Percentiles rank a stretch among this genome's conserved stretches.
phyloP scores from a whole-genome alignment of 1,140 invertebrate genomes.

The Temnothorax curvispinosus region DNA sequence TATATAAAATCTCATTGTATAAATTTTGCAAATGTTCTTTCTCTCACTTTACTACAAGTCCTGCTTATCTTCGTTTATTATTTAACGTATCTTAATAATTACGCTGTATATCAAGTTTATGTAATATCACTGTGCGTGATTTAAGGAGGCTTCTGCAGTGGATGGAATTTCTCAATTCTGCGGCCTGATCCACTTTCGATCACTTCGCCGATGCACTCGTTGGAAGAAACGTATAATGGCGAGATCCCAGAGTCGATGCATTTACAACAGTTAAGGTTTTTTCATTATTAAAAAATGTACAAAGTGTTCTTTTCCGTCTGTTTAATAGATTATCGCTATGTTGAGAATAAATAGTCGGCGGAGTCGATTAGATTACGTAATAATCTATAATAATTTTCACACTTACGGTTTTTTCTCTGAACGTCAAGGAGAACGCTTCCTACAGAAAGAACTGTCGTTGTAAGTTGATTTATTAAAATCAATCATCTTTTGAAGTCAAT shows the following conservation, averaged over 20 bases:
- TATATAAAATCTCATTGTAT: background rate
- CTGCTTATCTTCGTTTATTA: background rate
- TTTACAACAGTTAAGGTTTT: constrained; percentile 13
- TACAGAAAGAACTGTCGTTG: constrained; percentile 61
- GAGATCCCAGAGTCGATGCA: constrained; percentile 33
- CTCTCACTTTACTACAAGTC: background rate
- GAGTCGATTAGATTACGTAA: constrained; percentile 54
- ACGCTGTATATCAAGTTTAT: constrained; percentile 6
- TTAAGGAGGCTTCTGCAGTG: background rate
- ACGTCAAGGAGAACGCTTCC: constrained; percentile 47
- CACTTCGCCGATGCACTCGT: constrained; percentile 6
- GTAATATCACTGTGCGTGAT: background rate
- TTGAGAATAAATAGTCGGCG: constrained; percentile 63
- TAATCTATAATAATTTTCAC: constrained; percentile 55
- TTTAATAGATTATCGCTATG: constrained; percentile 53
- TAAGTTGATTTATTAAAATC: background rate
- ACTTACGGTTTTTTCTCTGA: constrained; percentile 21
- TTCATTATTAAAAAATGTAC: constrained; percentile 74
- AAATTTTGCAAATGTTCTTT: constrained; percentile 14
- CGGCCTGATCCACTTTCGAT: constrained; percentile 12
- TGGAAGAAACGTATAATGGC: constrained; percentile 6
- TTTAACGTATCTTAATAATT: background rate
- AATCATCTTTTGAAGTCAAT: background rate
- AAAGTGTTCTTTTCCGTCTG: constrained; percentile 61
- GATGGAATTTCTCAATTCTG: background rate